Evolutionary conservation across 2,113 vertebrate genomes (phyloP).

Genomic region (Thryonomys swinderianus): DNA sequence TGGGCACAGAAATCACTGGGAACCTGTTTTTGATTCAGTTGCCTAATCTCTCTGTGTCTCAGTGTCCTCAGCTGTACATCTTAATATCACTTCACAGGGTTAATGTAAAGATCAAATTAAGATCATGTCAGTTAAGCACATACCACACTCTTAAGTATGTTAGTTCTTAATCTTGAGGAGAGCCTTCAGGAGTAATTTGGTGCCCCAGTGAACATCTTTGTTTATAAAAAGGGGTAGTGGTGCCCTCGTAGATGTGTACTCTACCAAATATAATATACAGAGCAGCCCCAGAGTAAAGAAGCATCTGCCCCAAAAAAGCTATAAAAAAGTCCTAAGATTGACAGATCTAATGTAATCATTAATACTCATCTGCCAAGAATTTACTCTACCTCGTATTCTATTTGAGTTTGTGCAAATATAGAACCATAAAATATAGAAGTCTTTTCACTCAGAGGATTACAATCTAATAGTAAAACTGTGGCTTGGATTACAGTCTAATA

Average conservation of each 20-base stretch:
- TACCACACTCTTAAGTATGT: neutral
- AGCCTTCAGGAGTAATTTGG: neutral
- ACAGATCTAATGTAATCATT: neutral
- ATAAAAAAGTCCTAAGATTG: neutral
- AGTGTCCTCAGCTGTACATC: neutral
- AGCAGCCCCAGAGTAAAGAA: neutral
- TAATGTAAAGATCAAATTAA: neutral
- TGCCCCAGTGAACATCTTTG: neutral
- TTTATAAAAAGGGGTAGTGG: neutral
- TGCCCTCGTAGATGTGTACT: neutral
- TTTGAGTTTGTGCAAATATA: neutral
- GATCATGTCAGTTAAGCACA: neutral
- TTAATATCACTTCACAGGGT: neutral
- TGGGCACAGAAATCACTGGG: neutral
- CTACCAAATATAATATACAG: neutral
- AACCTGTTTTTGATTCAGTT: neutral
- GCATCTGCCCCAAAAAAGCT: neutral
- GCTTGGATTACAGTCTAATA: neutral
- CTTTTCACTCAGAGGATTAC: neutral
- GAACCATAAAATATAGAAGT: neutral
- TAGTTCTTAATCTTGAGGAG: neutral
- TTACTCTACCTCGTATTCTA: neutral
- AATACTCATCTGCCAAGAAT: neutral
- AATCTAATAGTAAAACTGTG: neutral
- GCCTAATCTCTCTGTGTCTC: neutral